A percentile compares a stretch with the other conserved stretches of the same genome.
Conservation (phyloP, 2,113 vertebrate species). For the Lepus europaeus region DNA sequence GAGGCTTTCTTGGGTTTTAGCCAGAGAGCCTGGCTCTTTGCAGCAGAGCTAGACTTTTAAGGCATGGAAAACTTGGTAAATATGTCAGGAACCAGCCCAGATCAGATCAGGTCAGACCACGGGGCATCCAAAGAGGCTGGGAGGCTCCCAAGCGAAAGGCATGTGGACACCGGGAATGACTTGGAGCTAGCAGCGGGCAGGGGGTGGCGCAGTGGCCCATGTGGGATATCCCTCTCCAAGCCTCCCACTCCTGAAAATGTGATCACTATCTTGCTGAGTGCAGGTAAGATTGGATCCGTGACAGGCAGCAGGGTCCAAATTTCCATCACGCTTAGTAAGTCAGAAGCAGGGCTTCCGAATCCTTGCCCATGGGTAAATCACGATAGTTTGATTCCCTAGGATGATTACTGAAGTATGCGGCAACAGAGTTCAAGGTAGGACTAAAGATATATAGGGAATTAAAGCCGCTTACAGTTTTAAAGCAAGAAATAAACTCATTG, state of each 20-base stretch:
- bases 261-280: slow-evolving; percentile 45
- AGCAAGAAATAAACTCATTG: background rate
- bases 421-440: background rate
- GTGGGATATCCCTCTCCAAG: background rate
- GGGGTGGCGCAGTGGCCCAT: background rate
- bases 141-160: rapidly evolving
- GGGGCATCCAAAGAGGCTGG: background rate
- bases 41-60: background rate
- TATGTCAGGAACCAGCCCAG: background rate
- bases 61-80: slow-evolving; percentile 31
- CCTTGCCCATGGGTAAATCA: background rate
- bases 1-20: background rate
- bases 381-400: background rate
- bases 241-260: background rate
- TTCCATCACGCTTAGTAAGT: background rate
- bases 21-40: background rate
- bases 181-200: background rate
- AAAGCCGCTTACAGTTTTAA: background rate
- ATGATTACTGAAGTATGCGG: background rate
- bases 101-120: background rate
- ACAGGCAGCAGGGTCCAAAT: background rate
- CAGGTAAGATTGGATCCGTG: background rate
- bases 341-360: background rate
- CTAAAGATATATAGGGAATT: background rate
- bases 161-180: background rate